A percentile compares a stretch with the other conserved stretches of the same genome.
phyloP scores from a whole-genome alignment of 2,797 vertebrate genomes.

The Microhierax caerulescens region DNA sequence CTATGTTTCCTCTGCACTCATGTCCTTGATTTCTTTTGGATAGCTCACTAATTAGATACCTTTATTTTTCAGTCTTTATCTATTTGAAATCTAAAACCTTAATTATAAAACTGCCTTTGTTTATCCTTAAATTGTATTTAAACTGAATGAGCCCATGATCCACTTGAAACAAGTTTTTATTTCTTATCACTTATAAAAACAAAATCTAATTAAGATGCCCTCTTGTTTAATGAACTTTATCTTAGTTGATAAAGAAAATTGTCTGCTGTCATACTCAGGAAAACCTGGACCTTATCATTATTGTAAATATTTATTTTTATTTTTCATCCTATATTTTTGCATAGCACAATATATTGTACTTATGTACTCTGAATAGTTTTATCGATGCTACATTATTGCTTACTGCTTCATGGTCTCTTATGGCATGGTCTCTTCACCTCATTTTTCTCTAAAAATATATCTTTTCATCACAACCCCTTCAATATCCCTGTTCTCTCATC shows the following conservation, averaged over 20 bases:
- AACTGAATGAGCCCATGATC: background rate
- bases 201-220: background rate
- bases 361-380: background rate
- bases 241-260: slow-evolving; percentile 1
- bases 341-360: background rate
- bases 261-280: background rate
- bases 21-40: slow-evolving; percentile 2
- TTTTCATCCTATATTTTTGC: background rate
- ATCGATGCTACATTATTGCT: background rate
- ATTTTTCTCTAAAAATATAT: background rate
- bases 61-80: slow-evolving; percentile 21
- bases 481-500: background rate
- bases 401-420: background rate
- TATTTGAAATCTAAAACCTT: slow-evolving; percentile 27
- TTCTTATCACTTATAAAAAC: slow-evolving; percentile 38
- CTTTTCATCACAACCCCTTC: background rate
- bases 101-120: slow-evolving; percentile 19
- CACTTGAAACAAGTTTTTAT: background rate
- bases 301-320: background rate
- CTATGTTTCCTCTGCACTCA: slow-evolving; percentile 3
- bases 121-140: slow-evolving; percentile 17
- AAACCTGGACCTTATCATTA: background rate
- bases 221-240: background rate
- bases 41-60: background rate
- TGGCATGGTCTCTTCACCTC: background rate